These are phyloP conservation scores for Menura novaehollandiae DNA, from an alignment of 2,113 vertebrate species.

Conservation along the genomic window DNA sequence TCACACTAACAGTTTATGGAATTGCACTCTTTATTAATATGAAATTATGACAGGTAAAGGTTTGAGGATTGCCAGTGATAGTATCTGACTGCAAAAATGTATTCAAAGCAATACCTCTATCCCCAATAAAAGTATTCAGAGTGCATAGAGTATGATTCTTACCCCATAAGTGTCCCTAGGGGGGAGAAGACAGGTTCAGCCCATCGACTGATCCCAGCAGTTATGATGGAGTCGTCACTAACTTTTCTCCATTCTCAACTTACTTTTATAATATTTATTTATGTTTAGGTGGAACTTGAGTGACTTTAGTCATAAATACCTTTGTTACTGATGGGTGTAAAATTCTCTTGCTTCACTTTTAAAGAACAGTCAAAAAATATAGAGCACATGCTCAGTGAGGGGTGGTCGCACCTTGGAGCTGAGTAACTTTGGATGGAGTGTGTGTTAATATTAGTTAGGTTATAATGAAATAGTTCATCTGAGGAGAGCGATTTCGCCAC, in stretches of 20 bases:
- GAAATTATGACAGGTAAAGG: neutral
- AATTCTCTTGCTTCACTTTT: neutral
- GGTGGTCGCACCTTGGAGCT: neutral
- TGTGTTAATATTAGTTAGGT: neutral
- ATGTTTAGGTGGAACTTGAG: neutral
- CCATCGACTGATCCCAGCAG: neutral
- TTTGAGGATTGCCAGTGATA: neutral
- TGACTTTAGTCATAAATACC: neutral
- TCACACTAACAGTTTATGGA: neutral
- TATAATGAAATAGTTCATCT: neutral
- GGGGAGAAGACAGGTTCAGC: neutral
- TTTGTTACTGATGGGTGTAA: neutral
- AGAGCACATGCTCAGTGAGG: neutral
- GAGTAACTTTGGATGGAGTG: neutral
- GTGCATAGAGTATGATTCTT: neutral
- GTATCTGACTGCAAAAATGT: neutral
- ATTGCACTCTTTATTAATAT: neutral
- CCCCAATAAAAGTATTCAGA: neutral
- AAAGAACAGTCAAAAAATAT: neutral
- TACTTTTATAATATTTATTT: neutral
- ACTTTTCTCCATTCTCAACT: neutral
- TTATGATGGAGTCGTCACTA: neutral
- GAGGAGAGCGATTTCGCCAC: neutral
- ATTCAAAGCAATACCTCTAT: neutral
- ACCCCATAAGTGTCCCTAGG: rapidly evolving